Base-by-base conservation (phyloP, 2,797 vertebrate genomes). In the Lepilemur ruficaudatus region DNA sequence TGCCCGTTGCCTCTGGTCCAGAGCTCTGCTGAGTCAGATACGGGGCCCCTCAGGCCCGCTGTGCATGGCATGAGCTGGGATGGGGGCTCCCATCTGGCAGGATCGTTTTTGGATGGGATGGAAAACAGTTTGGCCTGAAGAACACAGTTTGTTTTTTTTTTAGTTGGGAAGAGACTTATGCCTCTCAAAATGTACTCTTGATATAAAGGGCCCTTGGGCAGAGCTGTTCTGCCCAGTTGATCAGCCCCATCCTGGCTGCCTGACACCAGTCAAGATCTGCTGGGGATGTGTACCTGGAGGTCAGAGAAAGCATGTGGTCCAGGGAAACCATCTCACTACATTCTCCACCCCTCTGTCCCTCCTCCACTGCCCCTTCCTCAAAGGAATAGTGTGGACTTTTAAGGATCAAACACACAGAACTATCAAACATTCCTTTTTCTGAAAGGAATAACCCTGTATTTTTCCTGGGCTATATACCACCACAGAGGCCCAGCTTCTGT, bases 61-160 rank as follows among this genome's bases (percentile, higher is more conserved):
- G 0, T 43, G 9, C 1, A 0, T 5, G 25, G 46, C 30, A 0
- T 23, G 48, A 67, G 61, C 73, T 70, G 43, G n/a, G 1, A 69
- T 28, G 30, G 67, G 61, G 72, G 35, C 75, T 50, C 41, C 72
- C 65, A 6, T 55, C 86, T 38, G 22, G 48, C 67, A 18, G 75
- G 38, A 85, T 67, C 11, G 0, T 78, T 91, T 93, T 57, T 78
- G n/a, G 67, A 87, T 35, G 67, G 52, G 35, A 78, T 46, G 35
- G 67, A 88, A 93, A 94, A 92, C 59, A 70, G 73, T 90, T 85
- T 73, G 90, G 65, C 82, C 82, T 87, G 65, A 93, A 94, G 80
- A 93, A 92, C 63, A 73, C 4, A 4, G 67, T 17, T 72, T 38
- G 38, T 38, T 43, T 55, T 52, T 79, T 55, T 52, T 78, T 82